Evolutionary conservation across 2,797 vertebrate genomes (phyloP), one percentile per base, ranked within the genome.

Genomic region (Serranus cabrilla): DNA sequence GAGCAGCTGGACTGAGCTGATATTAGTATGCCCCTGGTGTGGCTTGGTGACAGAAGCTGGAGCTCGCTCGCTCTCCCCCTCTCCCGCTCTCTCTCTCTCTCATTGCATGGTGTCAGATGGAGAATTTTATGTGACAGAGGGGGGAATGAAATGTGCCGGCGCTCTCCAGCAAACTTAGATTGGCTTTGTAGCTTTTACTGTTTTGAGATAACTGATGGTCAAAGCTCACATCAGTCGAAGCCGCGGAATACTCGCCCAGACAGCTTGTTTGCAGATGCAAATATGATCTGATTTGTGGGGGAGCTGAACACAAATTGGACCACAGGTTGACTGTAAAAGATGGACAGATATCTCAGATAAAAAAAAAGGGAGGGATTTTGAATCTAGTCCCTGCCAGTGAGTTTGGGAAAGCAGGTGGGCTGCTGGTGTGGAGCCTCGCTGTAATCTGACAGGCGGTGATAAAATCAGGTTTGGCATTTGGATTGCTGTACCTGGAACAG

Each of bases 21-120:
- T 80, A 89, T 93, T 92, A 86, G 88, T 90, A 89, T 93, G 87
- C 86, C 89, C 75, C 74, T 63, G 64, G 81, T 87, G 87, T 86
- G 75, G 78, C 69, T 57, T 10, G 55, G 67, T 76, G 84, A 89
- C 89, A 90, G 76, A 81, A 73, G 78, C 82, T 52, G 55, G 62
- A 65, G 52, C 82, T 37, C 46, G 7, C 62, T 34, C 80, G 37
- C 71, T 0, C 55, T 37, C 45, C n/a, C 52, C 21, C 31, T 11
- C 21, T 23, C 21, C 1, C 0, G 11, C 5, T 5, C 66, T 46
- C 74, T 50, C 69, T 71, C 54, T 57, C 56, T 64, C 63, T 83
- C 63, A 63, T 60, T 73, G 75, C 74, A 17, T 6, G 5, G 72
- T 80, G 85, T 81, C 86, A 89, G 86, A 84, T 82, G 83, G 81